These are phyloP conservation scores for Chrysemys picta DNA, from an alignment of 2,113 vertebrate genomes.

Conservation along the genomic window DNA sequence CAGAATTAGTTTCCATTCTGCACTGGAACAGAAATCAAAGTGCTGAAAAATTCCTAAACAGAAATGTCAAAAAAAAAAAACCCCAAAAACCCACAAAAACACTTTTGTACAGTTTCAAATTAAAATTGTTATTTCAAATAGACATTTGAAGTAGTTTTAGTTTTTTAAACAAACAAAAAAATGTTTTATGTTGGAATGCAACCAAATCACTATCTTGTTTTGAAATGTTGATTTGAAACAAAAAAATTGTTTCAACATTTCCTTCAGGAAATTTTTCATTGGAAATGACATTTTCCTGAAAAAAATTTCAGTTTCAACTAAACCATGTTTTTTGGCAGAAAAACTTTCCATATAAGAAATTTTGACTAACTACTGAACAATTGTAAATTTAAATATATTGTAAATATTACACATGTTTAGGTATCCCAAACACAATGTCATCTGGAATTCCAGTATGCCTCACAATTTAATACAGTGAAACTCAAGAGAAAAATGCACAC, in stretches of 20 bases:
- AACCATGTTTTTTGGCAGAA: not conserved
- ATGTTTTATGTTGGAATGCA: not conserved
- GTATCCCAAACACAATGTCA: not conserved
- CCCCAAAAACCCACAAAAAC: not conserved
- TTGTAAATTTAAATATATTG: not conserved
- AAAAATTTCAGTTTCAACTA: not conserved
- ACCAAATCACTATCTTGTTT: not conserved
- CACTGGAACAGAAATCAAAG: not conserved
- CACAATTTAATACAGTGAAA: not conserved
- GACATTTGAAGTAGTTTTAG: accelerated
- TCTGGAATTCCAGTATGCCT: not conserved
- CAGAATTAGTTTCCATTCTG: not conserved
- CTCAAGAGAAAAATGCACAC: not conserved
- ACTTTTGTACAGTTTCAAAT: not conserved
- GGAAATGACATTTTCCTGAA: not conserved
- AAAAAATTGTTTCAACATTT: not conserved
- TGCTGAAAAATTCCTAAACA: not conserved
- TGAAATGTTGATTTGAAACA: not conserved
- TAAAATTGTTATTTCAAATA: not conserved
- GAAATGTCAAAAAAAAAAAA: not conserved
- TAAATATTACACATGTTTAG: not conserved
- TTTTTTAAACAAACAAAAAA: not conserved
- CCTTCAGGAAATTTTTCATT: not conserved
- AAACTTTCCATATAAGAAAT: not conserved
- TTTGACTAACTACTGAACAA: not conserved